Base-by-base conservation (phyloP, 2,113 vertebrate genomes). In the Syngnathus scovelli region DNA sequence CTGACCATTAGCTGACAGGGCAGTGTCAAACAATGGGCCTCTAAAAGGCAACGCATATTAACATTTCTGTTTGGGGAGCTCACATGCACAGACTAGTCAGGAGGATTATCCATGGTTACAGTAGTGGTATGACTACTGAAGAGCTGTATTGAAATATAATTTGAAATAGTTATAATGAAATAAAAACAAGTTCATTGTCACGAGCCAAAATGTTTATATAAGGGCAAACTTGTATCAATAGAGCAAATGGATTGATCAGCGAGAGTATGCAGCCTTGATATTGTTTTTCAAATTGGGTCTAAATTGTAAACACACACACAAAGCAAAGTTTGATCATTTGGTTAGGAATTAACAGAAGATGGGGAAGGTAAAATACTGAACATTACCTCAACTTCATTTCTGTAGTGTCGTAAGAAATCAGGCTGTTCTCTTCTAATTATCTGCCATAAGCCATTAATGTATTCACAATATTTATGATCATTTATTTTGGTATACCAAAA, bases 1-100 rank as follows among this genome's bases (percentile, higher is more conserved):
- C 78, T 85, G 83, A 87, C 79, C n/a, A 84, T 78, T 82, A 85
- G 84, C 84, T 85, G 80, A 83, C 82, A 78, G 71, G 67, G 73
- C 80, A 78, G 10, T 68, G 84, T 81, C 78, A 85, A 77, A 89
- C 84, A 89, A 87, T 82, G 73, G 76, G 60, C 70, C 75, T 27
- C 66, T 67, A 76, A 74, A 81, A 15, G 13, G 68, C 63, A 67
- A 63, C 59, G 27, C 3, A 38, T 80, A 64, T 78, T 73, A 83
- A 64, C 8, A 7, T 69, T 77, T 67, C 70, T 69, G 69, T 63
- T 66, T 51, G 36, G 46, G 70, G 73, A 77, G 76, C 69, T 70
- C 79, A 79, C 27, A 48, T 71, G 77, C 78, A 69, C 41, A 63
- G 68, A 66, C 54, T 66, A 56, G 65, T 64, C 64, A 84, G 41